Base-by-base conservation (phyloP, 2,113 vertebrate genomes). In the Cephalopterus ornatus region DNA sequence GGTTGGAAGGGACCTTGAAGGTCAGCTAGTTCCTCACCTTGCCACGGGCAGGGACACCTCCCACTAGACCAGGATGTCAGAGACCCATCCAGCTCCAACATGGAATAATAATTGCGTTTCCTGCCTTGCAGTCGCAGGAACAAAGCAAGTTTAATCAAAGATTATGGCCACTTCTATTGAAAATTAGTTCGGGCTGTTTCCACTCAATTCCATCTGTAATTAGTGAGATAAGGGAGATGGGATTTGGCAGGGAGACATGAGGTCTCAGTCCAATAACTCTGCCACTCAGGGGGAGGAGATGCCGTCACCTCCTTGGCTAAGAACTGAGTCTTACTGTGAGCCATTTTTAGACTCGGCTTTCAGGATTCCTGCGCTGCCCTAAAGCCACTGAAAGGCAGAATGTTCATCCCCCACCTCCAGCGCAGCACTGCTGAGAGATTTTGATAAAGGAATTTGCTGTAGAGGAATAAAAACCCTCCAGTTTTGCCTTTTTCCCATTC, bases 141-240 rank as follows among this genome's bases (percentile, higher is more conserved):
- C n/a, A 58, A 55, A 84, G 11, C 0, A 6, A 80, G 22, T 86
- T 89, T 73, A 78, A 91, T 86, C 91, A 73, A 84, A 85, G 61
- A 81, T 70, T 89, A 59, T 52, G 75, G 41, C 16, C 42, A 42
- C 52, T 91, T 86, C 55, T 49, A 77, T 6, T 79, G 77, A 78
- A 93, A 93, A 91, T 79, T 50, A 62, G 24, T 76, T 79, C 78
- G 39, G 70, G 70, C 80, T 20, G 3, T 65, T 95, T 93, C 81
- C 52, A 68, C 59, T 75, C 1, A 46, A 65, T 90, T 88, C 71
- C 75, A 46, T 79, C 81, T 95, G 89, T 80, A 95, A 95, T 96
- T 97, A 92, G 78, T 5, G 59, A 95, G 89, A 92, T 91, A 91
- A 97, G 81, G 63, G 91, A 95, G 95, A 56, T 89, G 87, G 85